Evolutionary conservation across 2,113 vertebrate genomes (phyloP).

Genomic region (Oceanites oceanicus): DNA sequence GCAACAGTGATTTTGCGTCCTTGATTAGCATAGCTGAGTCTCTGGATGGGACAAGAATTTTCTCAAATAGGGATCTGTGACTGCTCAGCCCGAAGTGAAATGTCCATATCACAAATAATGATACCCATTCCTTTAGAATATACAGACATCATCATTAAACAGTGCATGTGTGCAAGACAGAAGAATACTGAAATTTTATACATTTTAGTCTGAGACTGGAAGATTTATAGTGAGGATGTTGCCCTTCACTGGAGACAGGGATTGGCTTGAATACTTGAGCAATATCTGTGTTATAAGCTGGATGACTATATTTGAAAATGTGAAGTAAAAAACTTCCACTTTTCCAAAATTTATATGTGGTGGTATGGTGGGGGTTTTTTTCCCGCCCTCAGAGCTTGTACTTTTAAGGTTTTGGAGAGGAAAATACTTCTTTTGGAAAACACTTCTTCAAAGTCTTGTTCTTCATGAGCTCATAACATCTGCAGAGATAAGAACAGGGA

Average conservation of each 20-base stretch:
- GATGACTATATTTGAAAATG: not conserved
- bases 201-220: not conserved
- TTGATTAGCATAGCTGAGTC: not conserved
- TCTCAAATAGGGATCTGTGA: not conserved
- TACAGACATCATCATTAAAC: not conserved
- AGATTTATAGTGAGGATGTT: not conserved
- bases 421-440: not conserved
- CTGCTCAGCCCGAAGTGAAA: not conserved
- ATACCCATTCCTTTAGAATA: not conserved
- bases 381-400: not conserved
- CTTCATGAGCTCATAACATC: not conserved
- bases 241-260: not conserved
- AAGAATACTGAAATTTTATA: not conserved
- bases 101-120: not conserved
- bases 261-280: not conserved
- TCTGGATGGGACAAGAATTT: not conserved
- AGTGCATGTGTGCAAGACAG: not conserved
- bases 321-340: not conserved
- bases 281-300: not conserved
- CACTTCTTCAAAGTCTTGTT: not conserved
- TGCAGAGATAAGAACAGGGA: not conserved
- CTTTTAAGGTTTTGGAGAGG: not conserved
- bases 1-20: not conserved
- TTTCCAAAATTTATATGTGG: not conserved
- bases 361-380: rapidly evolving